phyloP scores from a whole-genome alignment of 2,888 invertebrate species.

The Rhingia campestris region DNA sequence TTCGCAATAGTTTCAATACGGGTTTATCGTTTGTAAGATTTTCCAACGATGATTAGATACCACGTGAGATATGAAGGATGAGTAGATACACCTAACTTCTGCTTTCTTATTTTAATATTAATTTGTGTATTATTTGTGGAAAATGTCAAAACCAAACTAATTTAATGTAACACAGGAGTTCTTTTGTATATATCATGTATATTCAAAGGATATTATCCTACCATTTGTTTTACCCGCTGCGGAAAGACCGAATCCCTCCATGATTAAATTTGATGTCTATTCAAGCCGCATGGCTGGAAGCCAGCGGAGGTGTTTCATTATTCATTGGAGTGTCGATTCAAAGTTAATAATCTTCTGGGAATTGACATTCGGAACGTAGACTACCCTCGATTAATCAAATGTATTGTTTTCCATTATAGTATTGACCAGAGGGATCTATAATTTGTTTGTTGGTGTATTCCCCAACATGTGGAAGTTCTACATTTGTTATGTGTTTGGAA shows the following conservation, averaged over 20 bases:
- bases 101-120: slow-evolving; percentile 59
- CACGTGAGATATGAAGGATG: neutral
- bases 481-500: neutral
- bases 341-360: slow-evolving; percentile 72
- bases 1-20: slow-evolving; percentile 65
- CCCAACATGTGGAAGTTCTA: slow-evolving; percentile 1
- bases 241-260: neutral
- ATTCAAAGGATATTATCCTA: slow-evolving; percentile 18
- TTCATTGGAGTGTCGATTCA: slow-evolving; percentile 68
- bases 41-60: slow-evolving; percentile 37
- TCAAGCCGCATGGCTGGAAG: slow-evolving; percentile 38
- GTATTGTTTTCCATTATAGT: slow-evolving; percentile 67
- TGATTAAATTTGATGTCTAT: slow-evolving; percentile 44
- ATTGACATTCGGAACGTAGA: slow-evolving; percentile 71
- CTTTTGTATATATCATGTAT: too few relatives aligned
- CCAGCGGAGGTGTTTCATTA: slow-evolving; percentile 63
- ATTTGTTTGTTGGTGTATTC: slow-evolving; percentile 23
- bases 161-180: neutral
- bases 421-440: slow-evolving; percentile 63
- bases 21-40: slow-evolving; percentile 61
- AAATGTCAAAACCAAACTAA: slow-evolving; percentile 22
- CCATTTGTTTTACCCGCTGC: slow-evolving; percentile 2
- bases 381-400: slow-evolving; percentile 70
- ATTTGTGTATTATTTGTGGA: slow-evolving; percentile 43
- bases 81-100: slow-evolving; percentile 10